Percentiles rank a stretch among this genome's conserved stretches.
These are phyloP conservation scores for Stenodera caucasica DNA, from an alignment of 2,888 invertebrate species.

Conservation along the genomic window DNA sequence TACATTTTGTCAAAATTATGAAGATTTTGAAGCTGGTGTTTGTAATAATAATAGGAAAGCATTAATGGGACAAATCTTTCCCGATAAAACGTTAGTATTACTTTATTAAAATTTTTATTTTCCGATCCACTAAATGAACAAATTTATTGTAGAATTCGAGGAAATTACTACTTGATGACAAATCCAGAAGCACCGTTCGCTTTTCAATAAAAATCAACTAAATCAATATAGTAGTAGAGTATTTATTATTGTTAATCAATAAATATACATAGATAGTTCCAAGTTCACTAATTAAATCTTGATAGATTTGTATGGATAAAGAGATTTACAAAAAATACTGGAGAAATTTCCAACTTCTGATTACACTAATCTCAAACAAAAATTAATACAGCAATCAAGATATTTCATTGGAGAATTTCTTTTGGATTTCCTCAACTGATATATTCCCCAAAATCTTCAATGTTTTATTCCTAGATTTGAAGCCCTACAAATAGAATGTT, in stretches of 20 bases:
- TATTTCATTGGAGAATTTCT: constrained; percentile 54
- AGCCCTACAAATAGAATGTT: constrained; percentile 54
- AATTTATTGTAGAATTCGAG: constrained; percentile 40
- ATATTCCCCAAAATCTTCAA: constrained; percentile 57
- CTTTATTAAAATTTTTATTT: neutral
- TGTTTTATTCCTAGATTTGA: constrained; percentile 62
- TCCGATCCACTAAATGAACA: neutral
- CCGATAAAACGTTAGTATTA: neutral
- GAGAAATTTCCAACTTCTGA: neutral
- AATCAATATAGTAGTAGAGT: no score
- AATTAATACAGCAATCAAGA: neutral
- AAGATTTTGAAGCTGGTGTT: neutral
- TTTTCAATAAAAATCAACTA: constrained; percentile 8
- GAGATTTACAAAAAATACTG: neutral
- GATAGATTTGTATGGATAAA: no score
- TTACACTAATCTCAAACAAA: neutral
- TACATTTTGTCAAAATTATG: neutral
- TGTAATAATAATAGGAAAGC: neutral
- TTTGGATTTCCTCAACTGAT: constrained; percentile 55
- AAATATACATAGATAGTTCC: neutral
- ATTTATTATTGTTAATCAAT: neutral
- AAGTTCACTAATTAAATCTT: neutral
- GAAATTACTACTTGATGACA: constrained; percentile 66
- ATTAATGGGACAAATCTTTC: no score
- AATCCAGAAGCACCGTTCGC: constrained; percentile 59